phyloP scores from a whole-genome alignment of 2,113 vertebrate genomes.

The Cinclus cinclus region DNA sequence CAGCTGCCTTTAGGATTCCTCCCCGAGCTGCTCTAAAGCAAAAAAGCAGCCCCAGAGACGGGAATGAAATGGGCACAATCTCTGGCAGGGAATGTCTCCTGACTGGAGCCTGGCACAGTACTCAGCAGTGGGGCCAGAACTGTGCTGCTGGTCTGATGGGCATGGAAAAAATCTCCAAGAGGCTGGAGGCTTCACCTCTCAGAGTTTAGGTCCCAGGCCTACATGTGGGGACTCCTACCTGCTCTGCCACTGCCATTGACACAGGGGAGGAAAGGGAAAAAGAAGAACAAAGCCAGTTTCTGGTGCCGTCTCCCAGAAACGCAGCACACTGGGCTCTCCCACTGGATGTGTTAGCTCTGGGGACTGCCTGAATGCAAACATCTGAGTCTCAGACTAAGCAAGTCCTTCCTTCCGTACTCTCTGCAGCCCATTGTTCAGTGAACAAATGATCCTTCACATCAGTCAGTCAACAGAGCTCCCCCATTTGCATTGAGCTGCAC shows the following conservation, averaged over 20 bases:
- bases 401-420: neutral
- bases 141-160: neutral
- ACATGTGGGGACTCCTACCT: fast-evolving
- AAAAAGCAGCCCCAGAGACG: neutral
- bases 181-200: neutral
- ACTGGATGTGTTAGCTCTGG: neutral
- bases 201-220: neutral
- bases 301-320: neutral
- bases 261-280: neutral
- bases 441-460: neutral
- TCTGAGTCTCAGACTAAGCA: neutral
- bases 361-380: neutral
- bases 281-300: neutral
- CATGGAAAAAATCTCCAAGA: neutral
- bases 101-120: neutral
- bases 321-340: neutral
- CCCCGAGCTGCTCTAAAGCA: neutral
- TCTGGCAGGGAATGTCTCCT: neutral
- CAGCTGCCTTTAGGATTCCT: neutral
- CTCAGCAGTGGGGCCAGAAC: neutral
- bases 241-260: fast-evolving
- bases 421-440: neutral
- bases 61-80: neutral
- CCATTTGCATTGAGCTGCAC: neutral
- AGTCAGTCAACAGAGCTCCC: neutral